A percentile compares a stretch with the other conserved stretches of the same genome.
Evolutionary conservation across 2,888 invertebrate genomes (phyloP).

Genomic region (Zaprionus lineosus): DNA sequence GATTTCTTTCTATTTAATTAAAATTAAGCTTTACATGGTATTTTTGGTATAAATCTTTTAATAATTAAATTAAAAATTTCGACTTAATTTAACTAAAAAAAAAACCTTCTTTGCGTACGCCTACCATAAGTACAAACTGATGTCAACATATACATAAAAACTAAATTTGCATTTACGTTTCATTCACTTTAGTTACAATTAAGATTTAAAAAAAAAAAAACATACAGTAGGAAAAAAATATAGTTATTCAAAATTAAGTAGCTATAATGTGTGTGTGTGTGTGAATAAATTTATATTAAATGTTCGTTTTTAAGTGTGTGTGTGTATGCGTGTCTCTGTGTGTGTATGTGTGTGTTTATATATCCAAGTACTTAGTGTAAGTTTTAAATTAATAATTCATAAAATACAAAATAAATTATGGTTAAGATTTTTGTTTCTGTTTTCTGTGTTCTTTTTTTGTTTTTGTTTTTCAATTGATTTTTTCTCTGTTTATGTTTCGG

Average conservation of each 20-base stretch:
- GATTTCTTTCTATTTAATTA: conserved; percentile 46
- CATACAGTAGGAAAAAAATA: conserved; percentile 48
- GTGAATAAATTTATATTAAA: no score
- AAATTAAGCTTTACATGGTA: conserved; percentile 74
- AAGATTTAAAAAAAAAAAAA: conserved; percentile 28
- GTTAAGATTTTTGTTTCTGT: no score
- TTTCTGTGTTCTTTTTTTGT: conserved; percentile 18
- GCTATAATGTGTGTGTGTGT: conserved; percentile 29
- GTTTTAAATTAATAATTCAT: conserved; percentile 56
- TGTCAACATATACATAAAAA: conserved; percentile 70
- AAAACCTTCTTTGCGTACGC: conserved; percentile 55
- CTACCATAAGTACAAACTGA: conserved; percentile 62
- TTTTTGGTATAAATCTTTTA: conserved; percentile 77
- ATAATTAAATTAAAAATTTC: conserved; percentile 74
- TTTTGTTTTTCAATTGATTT: not conserved
- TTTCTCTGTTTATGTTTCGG: conserved; percentile 1
- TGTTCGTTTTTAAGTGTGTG: no score
- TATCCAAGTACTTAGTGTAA: conserved; percentile 34
- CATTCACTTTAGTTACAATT: conserved; percentile 30
- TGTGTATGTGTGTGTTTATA: conserved; percentile 17
- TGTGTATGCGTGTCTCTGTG: conserved; percentile 22
- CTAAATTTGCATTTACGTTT: conserved; percentile 54
- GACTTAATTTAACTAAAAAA: conserved; percentile 56
- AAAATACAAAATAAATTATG: conserved; percentile 70
- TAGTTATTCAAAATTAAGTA: conserved; percentile 67